phyloP scores from a whole-genome alignment of 2,113 vertebrate genomes.

The Corapipo altera region DNA sequence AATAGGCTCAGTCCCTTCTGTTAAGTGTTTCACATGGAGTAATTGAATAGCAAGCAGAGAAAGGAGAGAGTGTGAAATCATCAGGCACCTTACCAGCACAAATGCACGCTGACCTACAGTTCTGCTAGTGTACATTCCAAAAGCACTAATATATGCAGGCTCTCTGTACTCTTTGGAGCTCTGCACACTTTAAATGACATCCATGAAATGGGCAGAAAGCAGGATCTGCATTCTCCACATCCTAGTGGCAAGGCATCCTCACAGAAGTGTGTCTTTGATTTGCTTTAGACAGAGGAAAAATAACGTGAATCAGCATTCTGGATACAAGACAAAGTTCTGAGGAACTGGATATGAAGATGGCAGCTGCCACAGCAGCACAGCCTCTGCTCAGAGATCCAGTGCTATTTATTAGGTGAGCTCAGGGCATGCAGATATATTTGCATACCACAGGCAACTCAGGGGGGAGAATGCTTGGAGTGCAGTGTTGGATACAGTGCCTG shows the following conservation, averaged over 20 bases:
- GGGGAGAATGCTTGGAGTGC: fast-evolving
- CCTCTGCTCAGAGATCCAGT: not conserved
- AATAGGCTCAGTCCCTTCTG: not conserved
- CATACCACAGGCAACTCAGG: fast-evolving
- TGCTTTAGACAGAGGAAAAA: not conserved
- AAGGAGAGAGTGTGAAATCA: not conserved
- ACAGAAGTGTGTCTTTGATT: not conserved
- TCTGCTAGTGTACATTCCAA: not conserved
- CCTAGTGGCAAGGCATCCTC: not conserved
- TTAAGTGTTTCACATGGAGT: not conserved
- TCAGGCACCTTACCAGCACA: not conserved
- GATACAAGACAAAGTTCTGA: not conserved
- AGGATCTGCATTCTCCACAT: not conserved
- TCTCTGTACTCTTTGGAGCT: not conserved
- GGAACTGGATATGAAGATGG: not conserved
- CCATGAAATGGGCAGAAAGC: not conserved
- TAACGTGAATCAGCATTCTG: fast-evolving
- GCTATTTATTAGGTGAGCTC: not conserved
- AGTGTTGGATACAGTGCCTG: fast-evolving
- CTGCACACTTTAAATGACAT: not conserved
- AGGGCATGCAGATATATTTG: fast-evolving
- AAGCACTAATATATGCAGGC: not conserved
- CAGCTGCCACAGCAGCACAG: not conserved
- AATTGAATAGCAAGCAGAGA: not conserved
- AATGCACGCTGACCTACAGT: not conserved